Evolutionary conservation across 2,113 vertebrate species (phyloP), one percentile per base, ranked within the genome.

Genomic region (Etheostoma spectabile): DNA sequence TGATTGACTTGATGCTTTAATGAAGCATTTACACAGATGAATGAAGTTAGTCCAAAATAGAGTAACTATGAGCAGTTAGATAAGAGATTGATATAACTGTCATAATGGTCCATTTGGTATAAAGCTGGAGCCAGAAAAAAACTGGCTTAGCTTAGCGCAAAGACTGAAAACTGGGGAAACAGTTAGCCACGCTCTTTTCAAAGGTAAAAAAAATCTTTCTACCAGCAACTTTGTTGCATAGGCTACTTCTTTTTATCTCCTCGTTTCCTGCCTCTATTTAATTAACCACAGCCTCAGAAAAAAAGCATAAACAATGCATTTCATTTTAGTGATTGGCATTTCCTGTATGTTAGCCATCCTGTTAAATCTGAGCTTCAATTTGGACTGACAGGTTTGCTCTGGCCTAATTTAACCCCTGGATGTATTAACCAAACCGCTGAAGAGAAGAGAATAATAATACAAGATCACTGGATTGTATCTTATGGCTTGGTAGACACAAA

Each of bases 1-100:
- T 65, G 42, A 62, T 48, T 51, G 16, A 49, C 56, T 73, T 59
- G 24, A 65, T 3, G 19, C 53, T 63, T 48, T 56, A 38, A 49
- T 14, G 63, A 74, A 68, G 38, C 45, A 59, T 30, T 15, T 15
- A 15, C 67, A 13, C 24, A 16, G 30, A 24, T 21, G 15, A 59
- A 51, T 48, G 51, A 48, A 46, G 42, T 38, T 16, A 27, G 21
- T 35, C 21, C 48, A 38, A 64, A 49, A 57, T 4, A 63, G 18
- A 45, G 51, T 51, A 30, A 72, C 51, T 2, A 2, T 49, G 27
- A 12, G 3, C 7, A 19, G 14, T 69, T 35, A 69, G 30, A 42
- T 24, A 5, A 53, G 33, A 38, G 21, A 69, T n/a, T 69, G 16
- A 55, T 24, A 16, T 14, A 16, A 24, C 10, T 42, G 38, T 42